phyloP scores from a whole-genome alignment of 2,113 vertebrate genomes.

The Mastomys coucha region DNA sequence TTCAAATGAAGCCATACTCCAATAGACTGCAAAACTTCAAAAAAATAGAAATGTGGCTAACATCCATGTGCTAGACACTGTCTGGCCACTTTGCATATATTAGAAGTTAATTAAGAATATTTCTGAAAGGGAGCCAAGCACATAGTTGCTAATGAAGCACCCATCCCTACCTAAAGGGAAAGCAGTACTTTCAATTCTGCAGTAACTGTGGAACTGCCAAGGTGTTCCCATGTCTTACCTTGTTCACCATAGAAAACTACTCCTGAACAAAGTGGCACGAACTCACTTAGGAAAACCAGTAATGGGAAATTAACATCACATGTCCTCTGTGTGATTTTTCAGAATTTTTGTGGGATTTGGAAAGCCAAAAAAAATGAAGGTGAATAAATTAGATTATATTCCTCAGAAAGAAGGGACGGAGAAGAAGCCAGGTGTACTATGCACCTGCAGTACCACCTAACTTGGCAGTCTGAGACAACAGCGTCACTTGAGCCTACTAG shows the following conservation, averaged over 20 bases:
- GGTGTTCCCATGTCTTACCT: background rate
- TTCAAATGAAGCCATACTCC: constrained; percentile 29
- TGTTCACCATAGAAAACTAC: background rate
- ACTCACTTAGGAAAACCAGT: background rate
- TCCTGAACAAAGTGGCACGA: background rate
- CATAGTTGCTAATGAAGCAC: background rate
- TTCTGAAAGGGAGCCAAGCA: background rate
- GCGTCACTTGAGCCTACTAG: background rate
- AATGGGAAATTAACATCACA: background rate
- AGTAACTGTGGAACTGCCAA: background rate
- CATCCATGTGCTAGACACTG: background rate
- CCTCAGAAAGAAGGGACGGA: background rate
- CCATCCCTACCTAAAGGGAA: background rate
- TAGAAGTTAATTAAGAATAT: constrained; percentile 17
- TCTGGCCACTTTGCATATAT: background rate
- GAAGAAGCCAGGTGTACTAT: background rate
- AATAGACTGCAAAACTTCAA: constrained; percentile 6
- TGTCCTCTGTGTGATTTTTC: background rate
- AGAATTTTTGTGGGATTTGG: background rate
- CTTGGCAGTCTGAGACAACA: background rate
- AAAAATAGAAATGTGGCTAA: background rate
- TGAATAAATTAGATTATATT: background rate
- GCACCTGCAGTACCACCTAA: background rate
- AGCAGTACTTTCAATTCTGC: background rate
- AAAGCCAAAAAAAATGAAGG: background rate